Percentiles rank a stretch among this genome's conserved stretches.
Evolutionary conservation across 2,888 invertebrate species (phyloP).

Genomic region (Elysia crispata): DNA sequence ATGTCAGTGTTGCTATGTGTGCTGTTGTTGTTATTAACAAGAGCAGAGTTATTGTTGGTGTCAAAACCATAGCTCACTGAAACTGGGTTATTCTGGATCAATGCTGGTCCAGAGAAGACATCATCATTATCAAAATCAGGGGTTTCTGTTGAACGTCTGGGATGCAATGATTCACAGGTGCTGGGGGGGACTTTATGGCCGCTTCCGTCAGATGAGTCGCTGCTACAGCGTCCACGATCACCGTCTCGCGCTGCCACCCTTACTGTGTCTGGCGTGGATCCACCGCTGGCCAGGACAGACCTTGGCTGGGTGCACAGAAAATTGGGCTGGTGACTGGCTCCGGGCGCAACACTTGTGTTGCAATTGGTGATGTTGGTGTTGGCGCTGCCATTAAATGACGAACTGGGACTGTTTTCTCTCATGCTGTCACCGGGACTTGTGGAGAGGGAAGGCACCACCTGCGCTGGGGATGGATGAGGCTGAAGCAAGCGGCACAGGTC

Average conservation of each 20-base stretch:
- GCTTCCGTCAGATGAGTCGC: constrained; percentile 37
- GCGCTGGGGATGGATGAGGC: constrained; percentile 2
- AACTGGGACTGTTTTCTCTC: not conserved
- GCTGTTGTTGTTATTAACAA: constrained; percentile 34
- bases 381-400: constrained; percentile 19
- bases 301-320: too few species aligned
- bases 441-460: constrained; percentile 34
- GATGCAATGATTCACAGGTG: not conserved
- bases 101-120: not conserved
- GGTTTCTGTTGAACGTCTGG: not conserved
- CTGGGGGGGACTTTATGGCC: not conserved
- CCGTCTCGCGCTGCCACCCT: not conserved
- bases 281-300: too few species aligned
- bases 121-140: constrained; percentile 36
- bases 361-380: not conserved
- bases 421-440: not conserved
- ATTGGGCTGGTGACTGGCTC: too few species aligned
- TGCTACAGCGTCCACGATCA: not conserved
- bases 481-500: not conserved
- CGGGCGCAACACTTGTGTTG: too few species aligned
- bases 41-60: not conserved
- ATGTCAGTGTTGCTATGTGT: not conserved
- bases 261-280: too few species aligned
- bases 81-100: too few species aligned
- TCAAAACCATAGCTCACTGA: too few species aligned